Evolutionary conservation across 2,113 vertebrate species (phyloP), one percentile per base, ranked within the genome.

Genomic region (Rhagologus leucostigma): DNA sequence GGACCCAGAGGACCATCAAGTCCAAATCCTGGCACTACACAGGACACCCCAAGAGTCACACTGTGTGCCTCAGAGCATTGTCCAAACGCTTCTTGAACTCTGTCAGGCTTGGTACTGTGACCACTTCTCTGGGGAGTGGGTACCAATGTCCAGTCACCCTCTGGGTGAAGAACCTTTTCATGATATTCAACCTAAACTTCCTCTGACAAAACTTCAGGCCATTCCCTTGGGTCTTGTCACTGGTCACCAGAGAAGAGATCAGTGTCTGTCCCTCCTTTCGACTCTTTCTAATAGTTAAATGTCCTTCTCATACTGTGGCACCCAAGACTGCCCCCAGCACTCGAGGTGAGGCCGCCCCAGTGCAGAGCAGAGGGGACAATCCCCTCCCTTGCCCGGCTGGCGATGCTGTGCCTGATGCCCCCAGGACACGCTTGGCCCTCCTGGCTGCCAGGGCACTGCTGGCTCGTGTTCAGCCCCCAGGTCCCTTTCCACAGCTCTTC

Each of bases 341-440:
- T n/a, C 0, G 3, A 68, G 62, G 7, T 46, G 53, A 82, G 53
- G 53, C 62, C 0, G 2, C 11, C 16, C 29, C 62, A 60, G 39
- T 0, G 3, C 62, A 86, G 46, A 84, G 69, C 30, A 75, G 12
- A 53, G 55, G 0, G 63, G 29, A 78, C 53, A 69, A 62, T 87
- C 33, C 22, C 18, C 55, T 62, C 55, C 47, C 23, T 75, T 24
- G 19, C 30, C 46, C 0, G 0, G 46, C 46, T 75, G 53, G 6
- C 1, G 0, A 21, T 26, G n/a, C 24, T 62, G 62, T 18, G 11
- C 47, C 69, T 47, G 39, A 35, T 75, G 62, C 11, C 30, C 21
- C 10, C 53, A 60, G 53, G 39, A 60, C 53, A 59, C 0, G 0
- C 0, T 0, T 39, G 46, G 7, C 13, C 14, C 46, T 60, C 46